A percentile compares a stretch with the other conserved stretches of the same genome.
Conservation (phyloP, 2,888 invertebrate genomes). For the Tortricodes alternella region DNA sequence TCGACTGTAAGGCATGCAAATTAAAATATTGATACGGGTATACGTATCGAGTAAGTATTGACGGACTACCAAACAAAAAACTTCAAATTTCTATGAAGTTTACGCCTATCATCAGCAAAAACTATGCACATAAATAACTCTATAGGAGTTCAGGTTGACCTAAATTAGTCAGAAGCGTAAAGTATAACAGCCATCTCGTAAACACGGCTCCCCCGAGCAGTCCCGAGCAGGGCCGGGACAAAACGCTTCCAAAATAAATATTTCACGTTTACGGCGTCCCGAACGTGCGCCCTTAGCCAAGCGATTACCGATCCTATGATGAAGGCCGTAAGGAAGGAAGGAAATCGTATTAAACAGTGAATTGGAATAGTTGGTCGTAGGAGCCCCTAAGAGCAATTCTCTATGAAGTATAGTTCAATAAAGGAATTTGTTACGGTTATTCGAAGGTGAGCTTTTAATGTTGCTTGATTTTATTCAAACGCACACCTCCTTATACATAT, state of each 20-base stretch:
- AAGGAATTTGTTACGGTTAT: neutral
- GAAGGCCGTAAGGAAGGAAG: neutral
- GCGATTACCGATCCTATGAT: neutral
- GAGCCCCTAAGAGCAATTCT: neutral
- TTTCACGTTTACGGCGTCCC: slow-evolving; percentile 1
- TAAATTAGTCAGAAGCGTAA: slow-evolving; percentile 15
- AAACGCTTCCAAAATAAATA: slow-evolving; percentile 16
- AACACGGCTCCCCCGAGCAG: slow-evolving; percentile 9
- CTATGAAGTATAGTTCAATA: neutral
- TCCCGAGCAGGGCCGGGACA: neutral
- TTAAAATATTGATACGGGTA: too few relatives aligned
- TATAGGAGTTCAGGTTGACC: neutral
- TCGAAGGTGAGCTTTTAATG: neutral
- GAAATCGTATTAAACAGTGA: neutral
- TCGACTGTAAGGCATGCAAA: too few relatives aligned
- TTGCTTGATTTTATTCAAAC: too few relatives aligned
- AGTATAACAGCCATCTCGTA: slow-evolving; percentile 12
- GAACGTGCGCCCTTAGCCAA: neutral
- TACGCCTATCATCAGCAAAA: too few relatives aligned
- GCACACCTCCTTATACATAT: too few relatives aligned
- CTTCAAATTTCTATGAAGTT: too few relatives aligned
- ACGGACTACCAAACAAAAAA: too few relatives aligned
- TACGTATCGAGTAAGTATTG: too few relatives aligned
- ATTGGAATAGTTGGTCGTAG: neutral
- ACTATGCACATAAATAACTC: too few relatives aligned